Percentiles rank a stretch among this genome's conserved stretches.
phyloP scores from a whole-genome alignment of 2,888 invertebrate genomes.

The Ochropleura plecta region DNA sequence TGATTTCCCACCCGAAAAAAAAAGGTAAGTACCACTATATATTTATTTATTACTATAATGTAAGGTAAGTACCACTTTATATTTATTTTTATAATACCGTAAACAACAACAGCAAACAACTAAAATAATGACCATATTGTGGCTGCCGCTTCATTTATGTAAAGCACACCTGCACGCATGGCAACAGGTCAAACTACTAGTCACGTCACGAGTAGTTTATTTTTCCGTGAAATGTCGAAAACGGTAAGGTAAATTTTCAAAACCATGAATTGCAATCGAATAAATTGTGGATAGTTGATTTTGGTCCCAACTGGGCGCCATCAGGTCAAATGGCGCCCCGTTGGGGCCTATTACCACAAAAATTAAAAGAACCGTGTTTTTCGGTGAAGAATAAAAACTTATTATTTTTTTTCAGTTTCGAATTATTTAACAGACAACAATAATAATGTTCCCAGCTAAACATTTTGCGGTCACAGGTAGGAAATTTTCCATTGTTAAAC shows the following conservation, averaged over 20 bases:
- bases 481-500: background rate
- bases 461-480: background rate
- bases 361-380: background rate
- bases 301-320: conserved; percentile 35
- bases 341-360: background rate
- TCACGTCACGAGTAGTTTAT: background rate
- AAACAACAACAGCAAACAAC: background rate
- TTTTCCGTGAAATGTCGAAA: background rate
- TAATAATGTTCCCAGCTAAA: background rate
- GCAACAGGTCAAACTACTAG: background rate
- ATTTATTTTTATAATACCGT: background rate
- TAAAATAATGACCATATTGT: conserved; percentile 13
- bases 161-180: conserved; percentile 16
- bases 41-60: no score
- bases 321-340: background rate
- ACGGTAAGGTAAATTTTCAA: background rate
- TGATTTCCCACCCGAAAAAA: no score
- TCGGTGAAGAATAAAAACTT: background rate
- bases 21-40: no score
- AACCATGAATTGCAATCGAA: background rate
- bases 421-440: no score
- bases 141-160: background rate
- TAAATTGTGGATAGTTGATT: background rate
- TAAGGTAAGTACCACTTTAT: background rate
- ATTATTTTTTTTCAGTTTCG: no score